Base-by-base conservation (phyloP, 2,797 vertebrate genomes). In the Protosalanx chinensis region DNA sequence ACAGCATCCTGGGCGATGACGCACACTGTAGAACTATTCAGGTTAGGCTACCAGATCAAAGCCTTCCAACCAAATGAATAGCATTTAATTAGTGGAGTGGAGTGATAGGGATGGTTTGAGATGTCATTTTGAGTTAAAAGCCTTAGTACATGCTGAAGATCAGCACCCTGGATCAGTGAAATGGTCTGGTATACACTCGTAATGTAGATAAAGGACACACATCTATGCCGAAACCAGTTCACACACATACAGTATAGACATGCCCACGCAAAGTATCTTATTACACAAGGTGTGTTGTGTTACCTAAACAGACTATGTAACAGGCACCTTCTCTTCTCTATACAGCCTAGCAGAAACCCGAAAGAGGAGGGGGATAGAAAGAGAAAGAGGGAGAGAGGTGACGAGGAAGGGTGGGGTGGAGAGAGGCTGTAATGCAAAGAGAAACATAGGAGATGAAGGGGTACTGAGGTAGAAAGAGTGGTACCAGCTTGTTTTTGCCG, bases 271-370 rank as follows among this genome's bases (percentile, higher is more conserved):
- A n/a, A 20, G 80, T 75, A 72, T 85, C 78, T 15, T 2, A 71
- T 89, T 89, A 85, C 85, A 87, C 86, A 87, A 87, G 76, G 69
- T 8, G 70, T 79, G 68, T 89, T 78, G 82, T 72, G 74, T 87
- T 87, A 81, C 82, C 68, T 71, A 33, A 18, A 70, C 64, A 56
- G 63, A 63, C 83, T 61, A 3, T 81, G 84, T 83, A 84, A 86
- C 72, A 79, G 79, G 83, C 78, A 84, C 86, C 80, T 81, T 71
- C 23, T 41, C 76, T 79, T 81, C 78, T 70, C 76, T 76, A 81
- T 71, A 59, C 72, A n/a, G 66, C 67, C 67, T 67, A n/a, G 60
- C 83, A 71, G 29, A 8, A 29, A 8, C 8, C 6, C 1, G 29
- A 10, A 30, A 27, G 18, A 18, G n/a, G 6, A 33, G 49, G 30